phyloP scores from a whole-genome alignment of 2,113 vertebrate genomes.

The Spea multiplicata region DNA sequence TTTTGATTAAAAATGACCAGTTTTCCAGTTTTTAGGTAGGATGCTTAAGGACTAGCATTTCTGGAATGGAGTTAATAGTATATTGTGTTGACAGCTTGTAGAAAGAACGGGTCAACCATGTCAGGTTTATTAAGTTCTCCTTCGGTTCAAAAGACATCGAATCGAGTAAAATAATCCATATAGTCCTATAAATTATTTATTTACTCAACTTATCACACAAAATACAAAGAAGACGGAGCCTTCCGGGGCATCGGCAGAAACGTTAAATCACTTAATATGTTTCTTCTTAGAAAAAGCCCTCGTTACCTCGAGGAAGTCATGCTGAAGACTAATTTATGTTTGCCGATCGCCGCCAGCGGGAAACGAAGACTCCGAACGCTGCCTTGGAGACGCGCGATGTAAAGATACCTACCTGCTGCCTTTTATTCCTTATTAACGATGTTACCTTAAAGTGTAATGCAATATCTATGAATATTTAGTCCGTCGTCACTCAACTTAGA shows the following conservation, averaged over 20 bases:
- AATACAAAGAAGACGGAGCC: neutral
- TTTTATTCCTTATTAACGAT: neutral
- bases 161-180: neutral
- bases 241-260: neutral
- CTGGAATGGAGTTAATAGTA: too few species aligned
- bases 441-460: conserved; percentile 1
- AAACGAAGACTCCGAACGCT: neutral
- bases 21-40: too few species aligned
- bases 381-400: neutral
- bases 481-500: neutral
- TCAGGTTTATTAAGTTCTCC: too few species aligned
- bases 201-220: neutral
- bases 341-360: neutral
- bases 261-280: neutral
- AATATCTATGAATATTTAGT: neutral
- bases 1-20: too few species aligned
- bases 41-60: too few species aligned
- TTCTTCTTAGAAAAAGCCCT: neutral
- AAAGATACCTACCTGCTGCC: neutral
- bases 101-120: too few species aligned
- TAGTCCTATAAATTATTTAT: neutral
- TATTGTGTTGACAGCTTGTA: too few species aligned
- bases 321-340: neutral
- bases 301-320: neutral
- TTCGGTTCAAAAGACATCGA: too few species aligned